These are phyloP conservation scores for Meriones unguiculatus DNA, from an alignment of 2,113 vertebrate species.

Conservation along the genomic window DNA sequence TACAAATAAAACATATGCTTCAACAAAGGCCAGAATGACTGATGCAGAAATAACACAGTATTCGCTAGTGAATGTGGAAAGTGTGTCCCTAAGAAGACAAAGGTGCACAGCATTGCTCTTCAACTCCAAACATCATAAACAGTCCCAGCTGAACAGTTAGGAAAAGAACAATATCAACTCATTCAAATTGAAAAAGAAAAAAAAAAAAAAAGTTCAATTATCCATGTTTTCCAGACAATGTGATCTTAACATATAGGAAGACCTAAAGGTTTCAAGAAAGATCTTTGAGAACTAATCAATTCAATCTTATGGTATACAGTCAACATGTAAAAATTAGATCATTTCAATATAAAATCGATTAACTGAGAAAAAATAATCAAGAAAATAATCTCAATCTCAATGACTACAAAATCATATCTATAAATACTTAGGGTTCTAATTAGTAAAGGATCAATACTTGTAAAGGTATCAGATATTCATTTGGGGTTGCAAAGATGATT, in stretches of 20 bases:
- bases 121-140: not conserved
- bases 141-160: not conserved
- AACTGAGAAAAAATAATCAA: not conserved
- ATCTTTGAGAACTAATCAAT: not conserved
- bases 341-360: not conserved
- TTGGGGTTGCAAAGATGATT: not conserved
- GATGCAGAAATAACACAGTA: not conserved
- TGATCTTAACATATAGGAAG: not conserved
- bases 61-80: not conserved
- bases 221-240: not conserved
- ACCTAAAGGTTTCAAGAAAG: not conserved
- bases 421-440: not conserved
- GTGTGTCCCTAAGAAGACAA: not conserved
- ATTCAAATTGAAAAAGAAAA: not conserved
- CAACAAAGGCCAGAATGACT: not conserved
- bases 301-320: not conserved
- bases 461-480: not conserved
- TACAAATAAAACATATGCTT: not conserved
- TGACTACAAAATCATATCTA: not conserved
- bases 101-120: not conserved
- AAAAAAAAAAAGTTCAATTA: not conserved
- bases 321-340: not conserved
- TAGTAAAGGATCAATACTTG: not conserved
- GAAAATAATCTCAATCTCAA: not conserved
- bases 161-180: not conserved